Base-by-base conservation (phyloP, 2,888 invertebrate genomes). In the Hofmannophila pseudospretella region DNA sequence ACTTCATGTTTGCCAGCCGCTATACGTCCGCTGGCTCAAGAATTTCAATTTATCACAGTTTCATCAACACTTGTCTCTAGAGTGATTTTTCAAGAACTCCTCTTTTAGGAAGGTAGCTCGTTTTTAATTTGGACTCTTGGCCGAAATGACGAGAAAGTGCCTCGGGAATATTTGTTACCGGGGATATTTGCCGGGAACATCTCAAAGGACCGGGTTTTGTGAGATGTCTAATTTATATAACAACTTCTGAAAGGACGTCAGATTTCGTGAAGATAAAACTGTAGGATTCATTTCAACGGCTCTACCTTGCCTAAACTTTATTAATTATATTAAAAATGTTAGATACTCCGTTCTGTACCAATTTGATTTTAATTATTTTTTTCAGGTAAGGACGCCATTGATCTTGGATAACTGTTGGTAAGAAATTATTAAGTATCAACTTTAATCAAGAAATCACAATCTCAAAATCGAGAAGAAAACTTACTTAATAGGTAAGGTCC, bases 71-170 rank as follows among this genome's bases (percentile, higher is more conserved):
- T 16, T 14, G 29, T 14, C 14, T 16, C 29, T 5, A n/a, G 29
- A 30, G 14, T 9, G 7, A 30, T 14, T 30, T 16, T 30, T 7
- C 29, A 30, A 30, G n/a, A 30, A 16, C 14, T 16, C 29, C 44
- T 41, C 35, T 36, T 34, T 47, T 42, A 43, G 40, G 49, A 47
- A 51, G 53, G 40, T 49, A 50, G 54, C 54, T 53, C 51, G 45
- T 55, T 66, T 64, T 66, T 60, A 68, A 66, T 64, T 65, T 57
- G 52, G 58, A 58, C 61, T 48, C 47, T 44, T 56, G 51, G 56
- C 49, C 54, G 54, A 37, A 38, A 42, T 46, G 45, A 39, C 43
- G 32, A 49, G 43, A 41, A 44, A 49, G 51, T 41, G 38, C 36
- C 48, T 42, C 36, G 49, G 51, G 48, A 56, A 45, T 42, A 39